Conservation (phyloP, 1,140 invertebrate genomes). For the Pachyrhynchus sulphureomaculatus region DNA sequence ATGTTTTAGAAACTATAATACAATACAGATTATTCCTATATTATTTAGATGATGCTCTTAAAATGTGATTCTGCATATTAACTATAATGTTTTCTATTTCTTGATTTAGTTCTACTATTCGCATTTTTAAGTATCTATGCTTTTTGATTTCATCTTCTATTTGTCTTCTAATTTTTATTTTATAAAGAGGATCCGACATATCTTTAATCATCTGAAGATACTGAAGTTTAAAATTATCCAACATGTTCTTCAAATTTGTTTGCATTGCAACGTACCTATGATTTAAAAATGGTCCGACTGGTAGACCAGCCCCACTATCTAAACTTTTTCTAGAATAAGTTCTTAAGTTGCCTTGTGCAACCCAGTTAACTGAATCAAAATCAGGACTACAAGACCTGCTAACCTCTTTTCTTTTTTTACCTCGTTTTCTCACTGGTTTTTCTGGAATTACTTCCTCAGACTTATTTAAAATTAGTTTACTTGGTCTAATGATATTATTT, state of each 20-base stretch:
- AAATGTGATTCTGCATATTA: slow-evolving; percentile 20
- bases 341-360: background rate
- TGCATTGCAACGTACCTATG: background rate
- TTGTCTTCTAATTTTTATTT: slow-evolving; percentile 8
- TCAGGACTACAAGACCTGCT: slow-evolving; percentile 2
- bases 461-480: slow-evolving; percentile 15
- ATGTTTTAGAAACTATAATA: no score
- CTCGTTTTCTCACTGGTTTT: slow-evolving; percentile 11
- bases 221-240: slow-evolving; percentile 22
- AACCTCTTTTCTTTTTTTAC: slow-evolving; percentile 9
- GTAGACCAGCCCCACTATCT: background rate
- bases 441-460: background rate
- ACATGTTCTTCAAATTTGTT: slow-evolving; percentile 10
- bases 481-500: slow-evolving; percentile 15
- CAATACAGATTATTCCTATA: no score
- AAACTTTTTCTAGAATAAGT: background rate
- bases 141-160: slow-evolving; percentile 14
- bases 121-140: slow-evolving; percentile 14
- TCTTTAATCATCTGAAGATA: slow-evolving; percentile 17
- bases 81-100: slow-evolving; percentile 26
- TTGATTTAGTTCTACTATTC: slow-evolving; percentile 2
- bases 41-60: background rate
- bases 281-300: background rate
- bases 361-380: slow-evolving; percentile 9
- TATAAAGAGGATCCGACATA: slow-evolving; percentile 26